phyloP scores from a whole-genome alignment of 2,113 vertebrate genomes.

The Plecturocebus donacophilus region DNA sequence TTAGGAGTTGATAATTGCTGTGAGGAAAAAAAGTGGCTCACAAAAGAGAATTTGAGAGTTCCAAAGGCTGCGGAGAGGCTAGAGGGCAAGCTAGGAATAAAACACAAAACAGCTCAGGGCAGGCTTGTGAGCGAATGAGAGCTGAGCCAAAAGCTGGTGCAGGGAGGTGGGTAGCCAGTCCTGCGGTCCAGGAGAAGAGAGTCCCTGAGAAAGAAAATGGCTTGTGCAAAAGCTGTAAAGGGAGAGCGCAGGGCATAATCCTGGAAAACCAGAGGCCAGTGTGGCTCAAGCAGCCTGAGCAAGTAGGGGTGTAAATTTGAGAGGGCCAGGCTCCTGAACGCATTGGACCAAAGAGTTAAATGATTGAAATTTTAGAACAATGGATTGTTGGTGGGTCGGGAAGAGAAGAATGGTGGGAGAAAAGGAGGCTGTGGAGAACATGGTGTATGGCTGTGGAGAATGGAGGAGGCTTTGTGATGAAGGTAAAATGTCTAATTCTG shows the following conservation, averaged over 20 bases:
- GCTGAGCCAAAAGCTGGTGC: not conserved
- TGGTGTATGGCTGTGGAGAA: not conserved
- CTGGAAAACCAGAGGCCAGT: not conserved
- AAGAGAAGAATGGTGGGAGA: not conserved
- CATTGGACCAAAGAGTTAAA: not conserved
- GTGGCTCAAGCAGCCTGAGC: not conserved
- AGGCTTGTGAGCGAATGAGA: not conserved
- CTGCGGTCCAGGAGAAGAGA: not conserved
- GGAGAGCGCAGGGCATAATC: too few relatives aligned
- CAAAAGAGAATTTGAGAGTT: not conserved
- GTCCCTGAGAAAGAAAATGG: not conserved
- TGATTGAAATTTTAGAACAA: not conserved
- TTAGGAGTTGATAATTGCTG: too few relatives aligned
- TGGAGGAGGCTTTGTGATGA: fast-evolving
- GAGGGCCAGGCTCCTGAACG: too few relatives aligned
- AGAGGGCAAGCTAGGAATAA: not conserved
- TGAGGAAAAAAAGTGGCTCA: not conserved
- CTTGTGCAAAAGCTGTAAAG: not conserved
- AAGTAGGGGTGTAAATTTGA: fast-evolving
- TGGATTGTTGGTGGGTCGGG: not conserved
- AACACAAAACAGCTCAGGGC: not conserved
- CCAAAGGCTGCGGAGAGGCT: not conserved
- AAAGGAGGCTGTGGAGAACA: not conserved
- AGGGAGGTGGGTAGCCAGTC: not conserved
- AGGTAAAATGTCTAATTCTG: not conserved